Percentiles rank a stretch among this genome's conserved stretches.
These are phyloP conservation scores for Pantherophis alleghaniensis DNA, from an alignment of 2,797 vertebrate genomes.

Conservation along the genomic window DNA sequence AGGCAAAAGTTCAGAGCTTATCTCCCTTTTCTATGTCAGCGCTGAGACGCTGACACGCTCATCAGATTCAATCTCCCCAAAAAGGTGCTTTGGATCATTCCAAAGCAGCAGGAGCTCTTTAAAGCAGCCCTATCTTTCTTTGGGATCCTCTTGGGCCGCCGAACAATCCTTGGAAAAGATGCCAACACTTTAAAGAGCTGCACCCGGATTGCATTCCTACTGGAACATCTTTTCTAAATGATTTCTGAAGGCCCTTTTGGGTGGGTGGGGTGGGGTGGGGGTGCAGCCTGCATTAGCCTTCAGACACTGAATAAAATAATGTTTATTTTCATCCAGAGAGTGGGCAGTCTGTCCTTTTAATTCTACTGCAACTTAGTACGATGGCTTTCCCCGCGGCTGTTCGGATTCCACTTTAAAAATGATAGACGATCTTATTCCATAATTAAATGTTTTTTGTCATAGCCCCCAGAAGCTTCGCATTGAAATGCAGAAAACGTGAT, in stretches of 20 bases:
- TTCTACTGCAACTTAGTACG: too few species aligned
- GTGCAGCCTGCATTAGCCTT: not conserved
- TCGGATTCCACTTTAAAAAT: not conserved
- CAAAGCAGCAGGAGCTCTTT: not conserved
- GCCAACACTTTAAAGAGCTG: not conserved
- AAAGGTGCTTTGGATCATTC: too few species aligned
- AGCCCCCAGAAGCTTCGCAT: not conserved
- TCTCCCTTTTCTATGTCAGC: too few species aligned
- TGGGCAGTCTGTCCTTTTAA: not conserved
- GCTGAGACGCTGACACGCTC: too few species aligned
- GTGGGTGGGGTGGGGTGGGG: too few species aligned
- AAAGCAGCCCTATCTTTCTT: not conserved
- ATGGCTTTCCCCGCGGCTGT: not conserved
- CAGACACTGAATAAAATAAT: not conserved
- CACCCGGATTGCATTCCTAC: not conserved
- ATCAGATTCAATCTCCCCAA: too few species aligned
- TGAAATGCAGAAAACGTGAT: not conserved
- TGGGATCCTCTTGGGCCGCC: not conserved
- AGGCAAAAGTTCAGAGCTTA: too few species aligned
- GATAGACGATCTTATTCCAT: not conserved
- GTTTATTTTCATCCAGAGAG: not conserved
- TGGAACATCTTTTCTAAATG: not conserved
- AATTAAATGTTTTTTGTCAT: not conserved
- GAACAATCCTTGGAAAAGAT: not conserved
- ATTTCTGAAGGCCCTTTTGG: not conserved